Evolutionary conservation across 2,797 vertebrate genomes (phyloP).

Genomic region (Urosaurus nigricauda): DNA sequence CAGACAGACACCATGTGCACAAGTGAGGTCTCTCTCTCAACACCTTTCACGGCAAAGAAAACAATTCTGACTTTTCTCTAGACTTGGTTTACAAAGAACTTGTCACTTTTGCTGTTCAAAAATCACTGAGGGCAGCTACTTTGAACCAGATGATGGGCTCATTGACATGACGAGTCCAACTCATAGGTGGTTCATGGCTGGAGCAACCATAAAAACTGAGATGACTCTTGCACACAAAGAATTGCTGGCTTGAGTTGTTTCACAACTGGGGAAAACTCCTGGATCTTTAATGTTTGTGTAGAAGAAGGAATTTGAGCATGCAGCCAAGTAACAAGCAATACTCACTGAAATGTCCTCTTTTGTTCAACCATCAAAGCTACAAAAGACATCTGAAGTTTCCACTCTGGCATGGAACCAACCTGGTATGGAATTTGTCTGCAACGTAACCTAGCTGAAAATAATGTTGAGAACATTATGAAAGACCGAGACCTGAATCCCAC

Average conservation of each 20-base stretch:
- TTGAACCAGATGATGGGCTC: neutral
- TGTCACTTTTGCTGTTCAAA: neutral
- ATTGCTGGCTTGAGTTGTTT: too few relatives aligned
- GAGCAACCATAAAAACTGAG: neutral
- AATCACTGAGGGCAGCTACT: neutral
- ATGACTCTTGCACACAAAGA: neutral
- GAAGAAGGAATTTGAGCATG: too few relatives aligned
- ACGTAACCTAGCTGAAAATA: neutral
- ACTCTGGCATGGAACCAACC: neutral
- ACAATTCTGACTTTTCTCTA: neutral
- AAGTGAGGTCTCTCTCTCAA: neutral
- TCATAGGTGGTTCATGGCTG: neutral
- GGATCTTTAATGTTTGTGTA: too few relatives aligned
- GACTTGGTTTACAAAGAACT: neutral
- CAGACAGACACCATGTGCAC: neutral
- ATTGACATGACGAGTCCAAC: neutral
- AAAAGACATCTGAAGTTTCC: too few relatives aligned
- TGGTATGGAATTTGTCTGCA: neutral
- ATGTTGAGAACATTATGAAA: neutral
- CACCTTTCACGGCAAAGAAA: neutral
- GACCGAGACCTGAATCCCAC: too few relatives aligned
- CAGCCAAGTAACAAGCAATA: too few relatives aligned
- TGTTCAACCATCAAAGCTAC: too few relatives aligned
- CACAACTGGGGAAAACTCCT: too few relatives aligned
- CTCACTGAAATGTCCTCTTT: too few relatives aligned